Evolutionary conservation across 2,888 invertebrate genomes (phyloP).

Genomic region (Leucophora obtusa): DNA sequence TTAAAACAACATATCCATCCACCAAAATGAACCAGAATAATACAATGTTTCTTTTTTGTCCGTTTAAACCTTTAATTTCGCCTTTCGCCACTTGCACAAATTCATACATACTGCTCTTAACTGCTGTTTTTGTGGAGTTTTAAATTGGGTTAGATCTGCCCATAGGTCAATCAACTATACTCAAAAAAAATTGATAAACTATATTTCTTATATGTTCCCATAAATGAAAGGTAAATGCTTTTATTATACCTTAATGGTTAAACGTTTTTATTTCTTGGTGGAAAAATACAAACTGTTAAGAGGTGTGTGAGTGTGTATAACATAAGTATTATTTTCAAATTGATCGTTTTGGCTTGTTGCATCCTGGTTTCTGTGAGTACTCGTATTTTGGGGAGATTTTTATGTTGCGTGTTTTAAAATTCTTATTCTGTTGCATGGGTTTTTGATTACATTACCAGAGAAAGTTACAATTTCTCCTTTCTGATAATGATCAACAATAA

Average conservation of each 20-base stretch:
- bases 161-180: slow-evolving; percentile 62
- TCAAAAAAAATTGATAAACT: slow-evolving; percentile 38
- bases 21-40: slow-evolving; percentile 12
- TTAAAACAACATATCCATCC: slow-evolving; percentile 4
- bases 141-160: slow-evolving; percentile 65
- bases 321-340: background rate
- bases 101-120: slow-evolving; percentile 46
- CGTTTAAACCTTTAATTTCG: slow-evolving; percentile 53
- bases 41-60: slow-evolving; percentile 27
- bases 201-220: slow-evolving; percentile 40
- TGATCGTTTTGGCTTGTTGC: slow-evolving; percentile 30
- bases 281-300: slow-evolving; percentile 23
- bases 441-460: slow-evolving; percentile 54
- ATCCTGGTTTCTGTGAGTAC: slow-evolving; percentile 39
- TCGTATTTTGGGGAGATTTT: slow-evolving; percentile 4
- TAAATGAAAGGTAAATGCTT: slow-evolving; percentile 41
- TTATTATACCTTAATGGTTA: slow-evolving; percentile 30
- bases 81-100: slow-evolving; percentile 61
- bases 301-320: slow-evolving; percentile 19
- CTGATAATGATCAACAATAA: slow-evolving; percentile 55
- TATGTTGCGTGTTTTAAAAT: slow-evolving; percentile 44
- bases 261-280: slow-evolving; percentile 15
- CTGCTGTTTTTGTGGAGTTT: slow-evolving; percentile 23
- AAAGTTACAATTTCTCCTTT: slow-evolving; percentile 63
- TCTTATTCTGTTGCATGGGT: slow-evolving; percentile 51